Base-by-base conservation (phyloP, 2,797 vertebrate species). In the Oreochromis mossambicus region DNA sequence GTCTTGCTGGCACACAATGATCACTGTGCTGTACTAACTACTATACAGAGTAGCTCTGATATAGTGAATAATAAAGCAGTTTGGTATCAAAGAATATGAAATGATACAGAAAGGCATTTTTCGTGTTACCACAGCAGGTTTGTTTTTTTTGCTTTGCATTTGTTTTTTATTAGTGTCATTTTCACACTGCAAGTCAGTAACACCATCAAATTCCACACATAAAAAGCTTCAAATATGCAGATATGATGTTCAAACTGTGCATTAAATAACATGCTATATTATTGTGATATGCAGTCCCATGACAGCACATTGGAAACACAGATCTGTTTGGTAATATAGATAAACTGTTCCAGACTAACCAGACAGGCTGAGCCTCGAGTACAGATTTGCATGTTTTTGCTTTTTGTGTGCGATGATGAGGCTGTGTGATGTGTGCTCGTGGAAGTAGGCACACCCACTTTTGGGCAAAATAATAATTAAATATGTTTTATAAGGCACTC, bases 291-390 rank as follows among this genome's bases (percentile, higher is more conserved):
- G 12, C n/a, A 66, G 21, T 8, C 34, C n/a, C 0, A 66, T 41
- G 0, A 66, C 1, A 41, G 34, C n/a, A 66, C 34, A 63, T 12
- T 63, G 32, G 58, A 63, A 63, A 66, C 34, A 38, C 56, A 61
- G 56, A 61, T 61, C 0, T 34, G 56, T 61, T 63, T 36, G 34
- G 19, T 5, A 21, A 21, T 14, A 41, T 0, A 63, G 58, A 66
- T 66, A 66, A 66, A 66, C 61, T 0, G 7, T 41, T 66, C 41
- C 34, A 63, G 17, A 36, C 34, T 7, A 48, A 5, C 6, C 14
- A 46, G 13, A 14, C 12, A 38, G 61, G 34, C 4, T 8, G 61
- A 38, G 34, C 61, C 3, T 4, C 13, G 34, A 21, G 11, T 38
- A 66, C 61, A 66, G 61, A 38, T 41, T 41, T 38, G 17, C 34